Percentiles rank a stretch among this genome's conserved stretches.
Evolutionary conservation across 2,113 vertebrate genomes (phyloP).

Genomic region (Spilogale gracilis): DNA sequence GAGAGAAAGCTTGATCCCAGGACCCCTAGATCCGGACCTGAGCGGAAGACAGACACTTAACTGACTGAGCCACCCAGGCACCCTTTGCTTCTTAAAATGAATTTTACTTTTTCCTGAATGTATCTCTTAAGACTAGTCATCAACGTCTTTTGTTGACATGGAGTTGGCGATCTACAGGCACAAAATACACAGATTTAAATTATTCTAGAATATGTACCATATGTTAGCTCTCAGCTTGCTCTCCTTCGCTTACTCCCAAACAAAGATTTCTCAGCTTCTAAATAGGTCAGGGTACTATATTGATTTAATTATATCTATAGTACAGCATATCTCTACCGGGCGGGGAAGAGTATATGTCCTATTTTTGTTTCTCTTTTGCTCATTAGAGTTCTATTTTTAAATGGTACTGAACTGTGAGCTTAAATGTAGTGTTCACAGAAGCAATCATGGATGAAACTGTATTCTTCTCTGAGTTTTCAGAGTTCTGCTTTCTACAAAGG

Average conservation of each 20-base stretch:
- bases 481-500: not conserved
- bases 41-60: not conserved
- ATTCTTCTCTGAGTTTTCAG: not conserved
- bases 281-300: not conserved
- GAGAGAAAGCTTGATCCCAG: not conserved
- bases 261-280: constrained; percentile 23
- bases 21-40: not conserved
- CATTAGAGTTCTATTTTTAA: constrained; percentile 74
- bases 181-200: not conserved
- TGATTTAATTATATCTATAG: constrained; percentile 48
- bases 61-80: not conserved
- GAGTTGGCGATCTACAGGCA: not conserved
- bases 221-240: not conserved
- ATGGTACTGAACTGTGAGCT: not conserved
- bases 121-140: not conserved
- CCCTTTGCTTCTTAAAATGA: not conserved
- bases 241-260: not conserved
- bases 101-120: constrained; percentile 9
- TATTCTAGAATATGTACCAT: not conserved
- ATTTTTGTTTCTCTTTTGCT: constrained; percentile 63
- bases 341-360: not conserved
- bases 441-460: not conserved
- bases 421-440: constrained; percentile 7
- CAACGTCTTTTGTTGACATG: not conserved
- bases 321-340: not conserved